Evolutionary conservation across 2,888 invertebrate species (phyloP).

Genomic region (Trachelus stipa): DNA sequence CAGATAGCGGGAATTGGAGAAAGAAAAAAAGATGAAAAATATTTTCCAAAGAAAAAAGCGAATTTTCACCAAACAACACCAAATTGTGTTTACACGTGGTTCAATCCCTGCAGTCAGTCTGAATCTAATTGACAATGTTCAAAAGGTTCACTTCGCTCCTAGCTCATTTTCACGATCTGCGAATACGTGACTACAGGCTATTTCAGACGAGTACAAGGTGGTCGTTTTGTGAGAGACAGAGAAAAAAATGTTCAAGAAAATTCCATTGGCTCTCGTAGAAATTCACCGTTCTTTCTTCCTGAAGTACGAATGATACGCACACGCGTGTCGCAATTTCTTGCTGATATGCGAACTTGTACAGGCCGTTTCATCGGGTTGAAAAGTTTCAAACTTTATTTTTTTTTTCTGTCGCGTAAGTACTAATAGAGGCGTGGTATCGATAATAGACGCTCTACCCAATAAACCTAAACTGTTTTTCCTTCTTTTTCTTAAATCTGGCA

Average conservation of each 20-base stretch:
- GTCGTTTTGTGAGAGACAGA: neutral
- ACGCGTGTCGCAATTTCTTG: neutral
- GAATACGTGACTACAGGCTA: neutral
- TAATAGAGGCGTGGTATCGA: neutral
- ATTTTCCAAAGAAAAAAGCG: neutral
- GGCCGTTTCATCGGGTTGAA: neutral
- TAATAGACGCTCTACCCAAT: neutral
- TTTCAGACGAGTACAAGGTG: neutral
- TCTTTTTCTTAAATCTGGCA: no score
- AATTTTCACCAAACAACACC: neutral
- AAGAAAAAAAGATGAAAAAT: neutral
- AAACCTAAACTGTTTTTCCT: neutral
- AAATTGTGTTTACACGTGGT: conserved; percentile 39
- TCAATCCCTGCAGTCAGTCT: conserved; percentile 66
- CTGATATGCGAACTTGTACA: neutral
- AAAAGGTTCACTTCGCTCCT: conserved; percentile 52
- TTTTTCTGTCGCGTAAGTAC: neutral
- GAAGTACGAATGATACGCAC: conserved; percentile 1
- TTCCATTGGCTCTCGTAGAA: neutral
- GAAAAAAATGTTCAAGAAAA: neutral
- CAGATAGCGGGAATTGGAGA: conserved; percentile 45
- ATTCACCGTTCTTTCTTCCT: neutral
- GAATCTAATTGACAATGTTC: conserved; percentile 67
- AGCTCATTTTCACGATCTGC: conserved; percentile 18
- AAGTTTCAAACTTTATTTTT: neutral